phyloP scores from a whole-genome alignment of 2,888 invertebrate genomes.

The Drosophila pegasa region DNA sequence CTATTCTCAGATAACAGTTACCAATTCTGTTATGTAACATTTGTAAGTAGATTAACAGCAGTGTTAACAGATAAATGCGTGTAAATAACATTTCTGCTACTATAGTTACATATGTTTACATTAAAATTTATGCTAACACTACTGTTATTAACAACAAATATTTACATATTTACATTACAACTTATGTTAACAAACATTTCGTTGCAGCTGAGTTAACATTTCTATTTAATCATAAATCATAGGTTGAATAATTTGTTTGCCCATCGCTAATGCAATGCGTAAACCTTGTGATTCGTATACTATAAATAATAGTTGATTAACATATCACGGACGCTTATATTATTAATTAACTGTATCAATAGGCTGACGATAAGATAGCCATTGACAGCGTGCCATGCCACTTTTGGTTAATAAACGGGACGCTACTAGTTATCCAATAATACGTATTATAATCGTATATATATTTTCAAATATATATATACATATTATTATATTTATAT shows the following conservation, averaged over 20 bases:
- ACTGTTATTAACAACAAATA: no score
- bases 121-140: background rate
- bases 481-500: no score
- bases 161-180: background rate
- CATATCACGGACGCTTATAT: constrained; percentile 43
- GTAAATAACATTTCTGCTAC: background rate
- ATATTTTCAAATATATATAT: no score
- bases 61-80: background rate
- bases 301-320: constrained; percentile 56
- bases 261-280: constrained; percentile 28
- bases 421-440: background rate
- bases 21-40: background rate
- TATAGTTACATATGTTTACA: constrained; percentile 1
- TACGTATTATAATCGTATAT: background rate
- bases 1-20: background rate
- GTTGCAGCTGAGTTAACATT: constrained; percentile 7
- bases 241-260: constrained; percentile 10
- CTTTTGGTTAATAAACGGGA: background rate
- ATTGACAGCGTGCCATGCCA: constrained; percentile 5
- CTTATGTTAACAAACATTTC: background rate
- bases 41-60: background rate
- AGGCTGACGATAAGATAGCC: constrained; percentile 40
- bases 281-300: constrained; percentile 44
- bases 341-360: constrained; percentile 51
- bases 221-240: constrained; percentile 8